Percentiles rank a stretch among this genome's conserved stretches.
phyloP scores from a whole-genome alignment of 1,140 invertebrate species.

The Caenorhabditis tropicalis region DNA sequence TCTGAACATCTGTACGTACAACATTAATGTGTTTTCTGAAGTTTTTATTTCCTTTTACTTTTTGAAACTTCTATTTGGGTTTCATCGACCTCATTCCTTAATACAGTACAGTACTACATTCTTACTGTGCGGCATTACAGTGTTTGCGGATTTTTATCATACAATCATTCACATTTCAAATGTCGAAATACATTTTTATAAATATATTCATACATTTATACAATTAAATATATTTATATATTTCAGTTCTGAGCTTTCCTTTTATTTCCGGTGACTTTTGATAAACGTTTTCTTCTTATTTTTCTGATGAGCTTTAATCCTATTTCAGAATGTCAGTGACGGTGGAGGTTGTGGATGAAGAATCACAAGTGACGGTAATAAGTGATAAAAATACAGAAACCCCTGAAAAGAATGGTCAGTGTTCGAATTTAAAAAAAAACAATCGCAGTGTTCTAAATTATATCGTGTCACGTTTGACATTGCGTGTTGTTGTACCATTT shows the following conservation, averaged over 20 bases:
- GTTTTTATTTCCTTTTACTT: too few species aligned
- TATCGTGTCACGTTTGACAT: background rate
- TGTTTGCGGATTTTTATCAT: background rate
- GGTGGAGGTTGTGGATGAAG: slow-evolving; percentile 23
- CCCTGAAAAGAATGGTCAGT: background rate
- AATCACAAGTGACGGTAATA: background rate
- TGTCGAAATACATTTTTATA: background rate
- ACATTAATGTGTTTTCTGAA: too few species aligned
- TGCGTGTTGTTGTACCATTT: background rate
- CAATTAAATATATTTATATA: too few species aligned
- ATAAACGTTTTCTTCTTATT: background rate
- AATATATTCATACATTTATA: too few species aligned
- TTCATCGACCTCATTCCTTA: too few species aligned
- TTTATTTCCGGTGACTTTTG: background rate
- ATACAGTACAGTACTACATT: background rate
- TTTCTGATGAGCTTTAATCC: background rate
- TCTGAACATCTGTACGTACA: too few species aligned
- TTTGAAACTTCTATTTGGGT: too few species aligned
- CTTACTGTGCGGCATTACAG: background rate
- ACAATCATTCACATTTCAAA: background rate
- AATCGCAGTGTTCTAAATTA: too few species aligned
- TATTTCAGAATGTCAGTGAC: slow-evolving; percentile 25
- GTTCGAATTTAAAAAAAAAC: too few species aligned
- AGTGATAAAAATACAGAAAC: background rate
- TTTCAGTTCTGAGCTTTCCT: too few species aligned